Conservation (phyloP, 1,140 invertebrate genomes). For the Drosophila mauritiana region DNA sequence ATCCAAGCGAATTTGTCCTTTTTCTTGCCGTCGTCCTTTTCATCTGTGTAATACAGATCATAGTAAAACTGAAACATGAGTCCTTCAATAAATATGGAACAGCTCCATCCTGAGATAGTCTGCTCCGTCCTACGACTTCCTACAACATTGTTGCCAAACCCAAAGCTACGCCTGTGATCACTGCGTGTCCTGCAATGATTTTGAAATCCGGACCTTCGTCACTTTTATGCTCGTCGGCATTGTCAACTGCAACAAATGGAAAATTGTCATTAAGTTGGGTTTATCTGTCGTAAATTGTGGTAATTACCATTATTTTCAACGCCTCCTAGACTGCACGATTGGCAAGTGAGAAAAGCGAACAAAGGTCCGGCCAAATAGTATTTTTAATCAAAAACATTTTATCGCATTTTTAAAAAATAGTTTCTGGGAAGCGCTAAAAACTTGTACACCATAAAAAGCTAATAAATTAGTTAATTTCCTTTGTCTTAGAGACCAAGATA, state of each 20-base stretch:
- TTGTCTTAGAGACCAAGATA: no score
- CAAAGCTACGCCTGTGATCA: not conserved
- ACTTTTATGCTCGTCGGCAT: not conserved
- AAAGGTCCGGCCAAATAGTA: not conserved
- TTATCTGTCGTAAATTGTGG: not conserved
- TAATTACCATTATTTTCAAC: constrained; percentile 28
- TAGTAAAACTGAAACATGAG: not conserved
- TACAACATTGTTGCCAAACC: not conserved
- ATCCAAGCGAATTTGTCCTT: not conserved
- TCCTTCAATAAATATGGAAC: no score
- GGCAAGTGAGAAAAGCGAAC: constrained; percentile 1
- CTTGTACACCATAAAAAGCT: not conserved
- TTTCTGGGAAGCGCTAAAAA: constrained; percentile 38
- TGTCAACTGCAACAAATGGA: constrained; percentile 25
- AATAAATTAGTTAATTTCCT: no score
- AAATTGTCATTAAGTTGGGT: constrained; percentile 12
- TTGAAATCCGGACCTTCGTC: not conserved
- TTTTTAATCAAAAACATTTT: no score
- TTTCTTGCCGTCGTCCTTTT: constrained; percentile 4
- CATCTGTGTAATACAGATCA: constrained; percentile 6
- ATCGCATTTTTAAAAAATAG: not conserved
- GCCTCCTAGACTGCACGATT: constrained; percentile 7
- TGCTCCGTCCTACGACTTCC: no score
- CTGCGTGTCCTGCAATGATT: constrained; percentile 10
- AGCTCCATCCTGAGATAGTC: not conserved